Base-by-base conservation (phyloP, 2,888 invertebrate species). In the Cremastinae sp. region DNA sequence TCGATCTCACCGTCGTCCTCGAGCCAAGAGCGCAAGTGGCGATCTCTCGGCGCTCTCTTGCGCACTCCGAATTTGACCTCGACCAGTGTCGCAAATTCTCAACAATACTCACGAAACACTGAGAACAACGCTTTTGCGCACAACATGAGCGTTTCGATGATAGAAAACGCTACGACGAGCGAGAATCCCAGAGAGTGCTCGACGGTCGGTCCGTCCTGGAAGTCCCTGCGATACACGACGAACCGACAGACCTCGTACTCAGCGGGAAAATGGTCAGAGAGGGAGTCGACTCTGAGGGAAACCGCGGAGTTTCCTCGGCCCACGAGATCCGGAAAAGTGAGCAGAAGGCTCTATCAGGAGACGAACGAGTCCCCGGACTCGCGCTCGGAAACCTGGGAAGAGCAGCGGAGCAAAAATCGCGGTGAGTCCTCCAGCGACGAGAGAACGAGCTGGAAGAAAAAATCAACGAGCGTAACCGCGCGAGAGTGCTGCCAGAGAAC, bases 31-130 rank as follows among this genome's bases (percentile, higher is more conserved):
- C 83, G 90, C 37, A 88, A 89, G 70, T 90, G 90, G 90, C 84
- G 90, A 18, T 90, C 90, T n/a, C 84, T 90, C 9, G 90, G 90
- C 0, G 90, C 90, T 1, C 83, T 90, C n/a, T 82, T 90, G 20
- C 83, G 90, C 18, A 86, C 89, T 9, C 89, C 71, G 3, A 68
- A 55, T 18, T 56, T 66, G 12, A 69, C 58, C 0, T 65, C 64
- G 14, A 7, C 51, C 1, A 53, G 71, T 20, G 20, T 56, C 16
- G 2, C 68, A 2, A 81, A 75, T 49, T 83, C 85, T 2, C 86
- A 87, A 47, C 81, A 82, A 2, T 71, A 80, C 41, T 80, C 85
- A 70, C 51, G 65, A 0, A 65, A 53, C n/a, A 14, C 41, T 0
- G 77, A 77, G 3, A 28, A 85, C 35, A 84, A 84, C 5, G 83